Percentiles rank a stretch among this genome's conserved stretches.
Evolutionary conservation across 2,888 invertebrate species (phyloP).

Genomic region (Hemithea aestivaria): DNA sequence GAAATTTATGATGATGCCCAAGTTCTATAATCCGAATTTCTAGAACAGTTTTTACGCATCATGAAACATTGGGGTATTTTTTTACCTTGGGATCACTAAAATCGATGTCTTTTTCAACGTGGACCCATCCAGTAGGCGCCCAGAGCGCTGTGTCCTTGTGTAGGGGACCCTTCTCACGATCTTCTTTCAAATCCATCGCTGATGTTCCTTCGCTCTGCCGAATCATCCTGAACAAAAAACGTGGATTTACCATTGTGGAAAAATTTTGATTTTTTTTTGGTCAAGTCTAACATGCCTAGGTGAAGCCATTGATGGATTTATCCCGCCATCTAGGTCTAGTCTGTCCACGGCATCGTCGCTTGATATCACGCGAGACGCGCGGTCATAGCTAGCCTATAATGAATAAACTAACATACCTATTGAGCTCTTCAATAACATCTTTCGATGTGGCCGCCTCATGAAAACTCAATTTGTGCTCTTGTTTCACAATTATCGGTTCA

Average conservation of each 20-base stretch:
- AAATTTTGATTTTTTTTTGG: too few relatives aligned
- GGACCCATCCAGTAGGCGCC: conserved; percentile 88
- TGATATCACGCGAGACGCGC: too few relatives aligned
- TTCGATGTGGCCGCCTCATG: conserved; percentile 87
- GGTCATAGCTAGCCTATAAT: too few relatives aligned
- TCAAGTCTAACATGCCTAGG: too few relatives aligned
- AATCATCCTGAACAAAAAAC: conserved; percentile 63
- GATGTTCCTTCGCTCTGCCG: conserved; percentile 60
- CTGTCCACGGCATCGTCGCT: too few relatives aligned
- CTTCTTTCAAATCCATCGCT: conserved; percentile 39
- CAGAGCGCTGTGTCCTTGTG: conserved; percentile 82
- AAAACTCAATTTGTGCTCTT: conserved; percentile 82
- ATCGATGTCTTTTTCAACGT: conserved; percentile 87
- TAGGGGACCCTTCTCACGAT: conserved; percentile 32
- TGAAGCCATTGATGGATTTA: too few relatives aligned
- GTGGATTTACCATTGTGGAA: too few relatives aligned
- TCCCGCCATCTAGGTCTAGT: too few relatives aligned
- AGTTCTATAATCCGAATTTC: too few relatives aligned
- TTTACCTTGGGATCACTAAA: conserved; percentile 87
- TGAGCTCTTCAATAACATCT: conserved; percentile 87
- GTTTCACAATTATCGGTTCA: conserved; percentile 68
- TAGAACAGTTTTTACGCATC: too few relatives aligned
- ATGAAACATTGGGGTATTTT: too few relatives aligned
- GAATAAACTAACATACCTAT: conserved; percentile 60
- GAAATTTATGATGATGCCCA: too few relatives aligned